Evolutionary conservation across 2,113 vertebrate species (phyloP).

Genomic region (Stegastes partitus): DNA sequence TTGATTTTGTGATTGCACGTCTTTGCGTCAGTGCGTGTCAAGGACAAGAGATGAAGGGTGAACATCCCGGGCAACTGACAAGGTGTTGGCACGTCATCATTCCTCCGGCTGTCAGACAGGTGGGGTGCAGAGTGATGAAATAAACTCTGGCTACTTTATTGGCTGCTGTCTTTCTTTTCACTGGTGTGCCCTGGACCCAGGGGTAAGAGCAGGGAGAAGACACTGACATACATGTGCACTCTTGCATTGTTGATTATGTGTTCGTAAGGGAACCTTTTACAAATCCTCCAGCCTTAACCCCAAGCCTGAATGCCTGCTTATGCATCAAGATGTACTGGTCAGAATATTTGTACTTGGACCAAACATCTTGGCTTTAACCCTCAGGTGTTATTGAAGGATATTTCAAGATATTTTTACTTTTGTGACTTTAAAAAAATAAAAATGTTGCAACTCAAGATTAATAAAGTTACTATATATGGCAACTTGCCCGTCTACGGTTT

Average conservation of each 20-base stretch:
- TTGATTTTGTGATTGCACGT: background rate
- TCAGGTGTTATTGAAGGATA: too few species aligned
- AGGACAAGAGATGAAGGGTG: conserved; percentile 22
- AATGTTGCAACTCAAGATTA: too few species aligned
- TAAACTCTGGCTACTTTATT: conserved; percentile 16
- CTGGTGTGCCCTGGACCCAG: background rate
- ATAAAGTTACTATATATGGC: too few species aligned
- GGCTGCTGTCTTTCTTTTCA: background rate
- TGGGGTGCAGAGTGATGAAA: conserved; percentile 12
- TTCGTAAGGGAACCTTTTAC: too few species aligned
- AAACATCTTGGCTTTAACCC: background rate
- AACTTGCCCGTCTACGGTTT: too few species aligned
- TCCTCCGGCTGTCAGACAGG: conserved; percentile 22
- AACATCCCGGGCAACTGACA: conserved; percentile 18
- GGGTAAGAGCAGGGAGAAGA: background rate
- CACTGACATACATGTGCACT: background rate
- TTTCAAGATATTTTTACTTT: too few species aligned
- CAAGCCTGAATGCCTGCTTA: too few species aligned
- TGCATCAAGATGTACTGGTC: too few species aligned
- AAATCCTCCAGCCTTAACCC: too few species aligned
- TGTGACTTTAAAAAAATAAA: too few species aligned
- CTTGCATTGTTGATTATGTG: background rate
- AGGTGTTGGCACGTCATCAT: conserved; percentile 24
- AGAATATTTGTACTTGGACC: too few species aligned
- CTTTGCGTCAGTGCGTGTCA: background rate